A percentile compares a stretch with the other conserved stretches of the same genome.
Conservation (phyloP, 2,113 vertebrate species). For the Girardinichthys multiradiatus region DNA sequence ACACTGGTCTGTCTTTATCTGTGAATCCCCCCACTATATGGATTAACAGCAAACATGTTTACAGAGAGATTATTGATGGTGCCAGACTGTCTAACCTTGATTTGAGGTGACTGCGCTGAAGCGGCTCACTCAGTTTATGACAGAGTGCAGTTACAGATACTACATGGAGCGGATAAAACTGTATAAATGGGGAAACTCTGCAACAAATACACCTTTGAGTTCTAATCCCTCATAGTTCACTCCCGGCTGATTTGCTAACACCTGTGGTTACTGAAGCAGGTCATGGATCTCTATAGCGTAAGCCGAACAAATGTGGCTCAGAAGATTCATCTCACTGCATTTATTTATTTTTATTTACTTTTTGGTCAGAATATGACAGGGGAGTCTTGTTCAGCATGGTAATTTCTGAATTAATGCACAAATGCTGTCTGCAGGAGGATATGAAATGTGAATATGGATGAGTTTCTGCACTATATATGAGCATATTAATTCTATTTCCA, state of each 20-base stretch:
- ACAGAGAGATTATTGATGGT: constrained; percentile 75
- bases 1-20: constrained; percentile 72
- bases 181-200: neutral
- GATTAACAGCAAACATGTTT: constrained; percentile 81
- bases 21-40: constrained; percentile 51
- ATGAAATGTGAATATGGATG: neutral
- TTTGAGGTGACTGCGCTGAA: constrained; percentile 57
- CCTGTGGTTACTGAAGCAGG: constrained; percentile 16
- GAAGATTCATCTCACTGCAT: constrained; percentile 7
- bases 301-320: constrained; percentile 2
- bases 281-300: neutral
- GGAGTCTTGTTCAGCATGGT: neutral
- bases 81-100: constrained; percentile 67
- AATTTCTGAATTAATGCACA: neutral
- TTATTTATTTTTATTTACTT: constrained; percentile 5
- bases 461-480: neutral
- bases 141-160: constrained; percentile 6
- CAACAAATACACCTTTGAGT: neutral
- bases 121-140: constrained; percentile 22
- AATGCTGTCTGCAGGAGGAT: neutral
- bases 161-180: neutral
- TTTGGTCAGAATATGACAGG: neutral
- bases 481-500: neutral
- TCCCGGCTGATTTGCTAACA: constrained; percentile 7
- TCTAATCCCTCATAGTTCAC: constrained; percentile 13